Conservation (phyloP, 2,797 vertebrate genomes). For the Mormyrus hasselquistii region DNA sequence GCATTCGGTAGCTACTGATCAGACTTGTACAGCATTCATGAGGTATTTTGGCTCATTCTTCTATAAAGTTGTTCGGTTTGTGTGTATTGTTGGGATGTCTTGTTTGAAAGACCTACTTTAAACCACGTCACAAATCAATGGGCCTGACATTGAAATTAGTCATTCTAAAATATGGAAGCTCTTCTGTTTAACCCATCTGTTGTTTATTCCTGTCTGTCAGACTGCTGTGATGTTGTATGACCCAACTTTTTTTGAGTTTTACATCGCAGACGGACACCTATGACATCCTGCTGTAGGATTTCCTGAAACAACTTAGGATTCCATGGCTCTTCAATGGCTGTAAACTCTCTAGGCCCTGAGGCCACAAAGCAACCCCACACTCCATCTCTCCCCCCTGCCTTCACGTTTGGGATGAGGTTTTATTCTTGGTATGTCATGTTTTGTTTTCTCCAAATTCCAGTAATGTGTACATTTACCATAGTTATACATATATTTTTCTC, state of each 20-base stretch:
- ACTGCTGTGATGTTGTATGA: not conserved
- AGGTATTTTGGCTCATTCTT: not conserved
- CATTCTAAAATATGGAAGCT: not conserved
- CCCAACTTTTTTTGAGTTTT: not conserved
- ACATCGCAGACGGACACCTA: not conserved
- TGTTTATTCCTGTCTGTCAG: not conserved
- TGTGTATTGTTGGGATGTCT: not conserved
- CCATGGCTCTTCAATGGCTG: not conserved
- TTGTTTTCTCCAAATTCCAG: not conserved
- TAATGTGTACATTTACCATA: not conserved
- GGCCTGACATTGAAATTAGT: not conserved
- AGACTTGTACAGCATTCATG: not conserved
- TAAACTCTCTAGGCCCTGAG: not conserved
- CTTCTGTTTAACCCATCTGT: not conserved
- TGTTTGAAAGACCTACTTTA: not conserved
- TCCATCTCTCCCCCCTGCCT: not conserved
- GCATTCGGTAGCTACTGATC: not conserved
- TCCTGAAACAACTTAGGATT: not conserved
- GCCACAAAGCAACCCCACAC: not conserved
- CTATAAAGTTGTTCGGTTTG: not conserved
- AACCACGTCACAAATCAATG: not conserved
- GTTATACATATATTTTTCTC: not conserved
- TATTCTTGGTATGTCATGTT: not conserved
- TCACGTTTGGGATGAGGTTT: not conserved
- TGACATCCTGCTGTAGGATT: not conserved